These are phyloP conservation scores for Drosophila pandora DNA, from an alignment of 1,140 invertebrate species.

Conservation along the genomic window DNA sequence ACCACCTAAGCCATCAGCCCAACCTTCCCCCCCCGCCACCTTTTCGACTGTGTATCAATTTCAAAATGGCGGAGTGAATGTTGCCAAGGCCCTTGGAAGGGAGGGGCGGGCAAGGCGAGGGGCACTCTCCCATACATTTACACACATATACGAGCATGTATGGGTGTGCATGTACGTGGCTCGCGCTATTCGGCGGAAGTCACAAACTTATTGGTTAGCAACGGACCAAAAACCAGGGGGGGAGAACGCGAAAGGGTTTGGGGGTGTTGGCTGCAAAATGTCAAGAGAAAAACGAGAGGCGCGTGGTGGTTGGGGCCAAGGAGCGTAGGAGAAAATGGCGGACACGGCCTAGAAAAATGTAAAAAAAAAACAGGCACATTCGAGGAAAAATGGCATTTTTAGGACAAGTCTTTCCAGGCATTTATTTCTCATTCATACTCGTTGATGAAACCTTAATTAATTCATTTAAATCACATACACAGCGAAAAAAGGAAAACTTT, in stretches of 20 bases:
- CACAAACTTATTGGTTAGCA: conserved; percentile 75
- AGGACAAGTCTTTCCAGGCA: background rate
- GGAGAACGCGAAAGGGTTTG: conserved; percentile 5
- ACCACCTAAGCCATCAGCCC: background rate
- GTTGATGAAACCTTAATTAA: too few species aligned
- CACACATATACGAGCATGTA: too few species aligned
- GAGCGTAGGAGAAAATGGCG: conserved; percentile 58
- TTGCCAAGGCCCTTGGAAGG: conserved; percentile 24
- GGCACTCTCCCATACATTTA: background rate
- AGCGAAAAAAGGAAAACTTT: too few species aligned
- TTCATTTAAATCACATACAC: too few species aligned
- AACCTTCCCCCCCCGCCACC: conserved; percentile 11
- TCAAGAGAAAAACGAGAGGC: background rate
- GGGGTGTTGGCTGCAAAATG: conserved; percentile 1
- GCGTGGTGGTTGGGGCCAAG: background rate
- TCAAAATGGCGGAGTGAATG: conserved; percentile 57
- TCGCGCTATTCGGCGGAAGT: conserved; percentile 76
- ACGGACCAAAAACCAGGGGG: conserved; percentile 35
- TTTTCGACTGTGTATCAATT: conserved; percentile 59
- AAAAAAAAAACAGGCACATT: conserved; percentile 18
- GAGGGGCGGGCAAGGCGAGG: background rate
- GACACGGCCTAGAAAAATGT: conserved; percentile 60
- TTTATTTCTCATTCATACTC: too few species aligned
- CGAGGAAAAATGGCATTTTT: background rate
- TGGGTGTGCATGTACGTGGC: conserved; percentile 43